Conservation (phyloP, 1,140 invertebrate genomes). For the Ceratina japonica region DNA sequence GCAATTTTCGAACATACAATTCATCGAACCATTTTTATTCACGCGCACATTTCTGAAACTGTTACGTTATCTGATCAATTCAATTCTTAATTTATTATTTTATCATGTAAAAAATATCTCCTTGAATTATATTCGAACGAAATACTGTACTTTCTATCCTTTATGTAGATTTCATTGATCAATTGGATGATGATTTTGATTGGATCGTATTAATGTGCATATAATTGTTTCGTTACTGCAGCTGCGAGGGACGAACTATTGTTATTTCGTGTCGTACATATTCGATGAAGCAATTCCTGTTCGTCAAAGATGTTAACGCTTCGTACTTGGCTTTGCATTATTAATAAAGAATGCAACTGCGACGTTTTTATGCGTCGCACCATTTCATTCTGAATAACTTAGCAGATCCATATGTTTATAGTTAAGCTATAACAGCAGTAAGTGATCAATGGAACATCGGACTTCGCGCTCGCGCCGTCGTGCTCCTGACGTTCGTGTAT, state of each 20-base stretch:
- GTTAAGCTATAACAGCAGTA: conserved; percentile 41
- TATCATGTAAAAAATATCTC: neutral
- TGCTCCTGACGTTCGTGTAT: conserved; percentile 1
- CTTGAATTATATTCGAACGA: neutral
- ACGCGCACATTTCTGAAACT: conserved; percentile 6
- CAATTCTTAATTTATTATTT: no score
- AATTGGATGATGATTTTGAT: conserved; percentile 27
- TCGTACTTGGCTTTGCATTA: neutral
- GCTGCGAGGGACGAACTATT: neutral
- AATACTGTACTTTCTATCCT: neutral
- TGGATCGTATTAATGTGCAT: conserved; percentile 13
- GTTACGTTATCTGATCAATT: neutral
- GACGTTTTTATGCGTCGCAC: conserved; percentile 22
- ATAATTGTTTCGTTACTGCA: conserved; percentile 13
- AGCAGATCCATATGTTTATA: conserved; percentile 47
- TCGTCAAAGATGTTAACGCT: neutral
- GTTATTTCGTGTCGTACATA: neutral
- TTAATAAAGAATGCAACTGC: neutral
- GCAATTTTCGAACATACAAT: conserved; percentile 7
- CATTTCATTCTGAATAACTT: conserved; percentile 35
- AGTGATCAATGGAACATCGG: conserved; percentile 57
- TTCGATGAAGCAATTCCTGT: neutral
- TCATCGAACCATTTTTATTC: conserved; percentile 4
- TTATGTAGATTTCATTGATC: conserved; percentile 9
- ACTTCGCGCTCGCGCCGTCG: conserved; percentile 48